These are phyloP conservation scores for Wiebesia pumilae DNA, from an alignment of 1,140 invertebrate genomes.

Conservation along the genomic window DNA sequence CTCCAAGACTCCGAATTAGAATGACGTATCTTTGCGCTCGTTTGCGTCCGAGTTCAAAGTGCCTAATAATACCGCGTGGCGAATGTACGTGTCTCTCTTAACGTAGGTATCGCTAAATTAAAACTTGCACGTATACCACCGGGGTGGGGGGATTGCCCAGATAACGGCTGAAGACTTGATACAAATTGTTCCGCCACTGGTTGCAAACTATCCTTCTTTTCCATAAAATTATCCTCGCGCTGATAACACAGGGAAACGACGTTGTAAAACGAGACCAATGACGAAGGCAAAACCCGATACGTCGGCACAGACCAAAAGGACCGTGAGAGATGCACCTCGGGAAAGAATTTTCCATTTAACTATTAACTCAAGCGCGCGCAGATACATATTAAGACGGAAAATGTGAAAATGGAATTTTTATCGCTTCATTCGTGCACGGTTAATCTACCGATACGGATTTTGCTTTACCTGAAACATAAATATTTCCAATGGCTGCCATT, in stretches of 20 bases:
- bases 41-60: no score
- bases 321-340: background rate
- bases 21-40: background rate
- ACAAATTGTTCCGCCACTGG: no score
- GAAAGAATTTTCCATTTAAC: background rate
- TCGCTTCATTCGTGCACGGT: background rate
- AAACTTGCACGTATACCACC: no score
- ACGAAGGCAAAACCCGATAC: background rate
- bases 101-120: no score
- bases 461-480: background rate
- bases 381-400: background rate
- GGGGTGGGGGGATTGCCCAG: no score
- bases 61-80: no score
- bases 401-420: background rate
- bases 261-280: no score
- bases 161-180: no score
- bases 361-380: background rate
- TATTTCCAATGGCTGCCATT: background rate
- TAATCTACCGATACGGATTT: background rate
- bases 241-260: background rate
- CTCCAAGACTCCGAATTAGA: background rate
- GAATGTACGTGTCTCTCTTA: no score
- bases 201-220: no score
- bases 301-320: background rate
- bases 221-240: background rate